Conservation (phyloP, 2,888 invertebrate genomes). For the Ashinkailepas kermadecensis region DNA sequence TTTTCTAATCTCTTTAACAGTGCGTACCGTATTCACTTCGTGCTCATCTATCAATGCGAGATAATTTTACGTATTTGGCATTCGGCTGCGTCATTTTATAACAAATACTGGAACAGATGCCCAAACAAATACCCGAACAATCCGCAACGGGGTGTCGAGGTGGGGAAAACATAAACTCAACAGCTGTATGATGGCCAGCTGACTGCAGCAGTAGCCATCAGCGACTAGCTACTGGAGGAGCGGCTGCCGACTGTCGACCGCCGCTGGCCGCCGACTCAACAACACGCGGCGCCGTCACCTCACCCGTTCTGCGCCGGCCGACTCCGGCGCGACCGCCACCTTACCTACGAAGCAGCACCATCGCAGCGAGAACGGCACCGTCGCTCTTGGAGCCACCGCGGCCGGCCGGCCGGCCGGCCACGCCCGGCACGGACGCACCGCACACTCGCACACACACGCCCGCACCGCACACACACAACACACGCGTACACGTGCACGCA, state of each 20-base stretch:
- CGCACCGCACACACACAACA: background rate
- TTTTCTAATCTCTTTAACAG: background rate
- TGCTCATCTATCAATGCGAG: background rate
- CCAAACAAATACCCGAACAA: background rate
- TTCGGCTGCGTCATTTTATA: background rate
- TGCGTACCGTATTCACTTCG: background rate
- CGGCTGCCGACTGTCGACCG: background rate
- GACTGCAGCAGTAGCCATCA: no score
- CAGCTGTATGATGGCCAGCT: background rate
- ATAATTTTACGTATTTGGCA: conserved; percentile 22
- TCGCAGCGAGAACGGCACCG: background rate
- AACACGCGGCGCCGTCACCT: background rate
- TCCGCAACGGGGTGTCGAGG: background rate
- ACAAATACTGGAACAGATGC: background rate
- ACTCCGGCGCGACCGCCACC: background rate
- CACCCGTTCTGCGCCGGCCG: no score
- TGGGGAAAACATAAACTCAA: background rate
- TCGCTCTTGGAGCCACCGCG: background rate
- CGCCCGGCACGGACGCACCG: background rate
- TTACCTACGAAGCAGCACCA: conserved; percentile 13
- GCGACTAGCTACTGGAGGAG: background rate
- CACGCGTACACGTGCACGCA: background rate
- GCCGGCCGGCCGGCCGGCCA: background rate
- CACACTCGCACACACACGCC: background rate
- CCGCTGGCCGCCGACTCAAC: background rate